Evolutionary conservation across 1,140 invertebrate species (phyloP).

Genomic region (Leptinotarsa undecemlineata): DNA sequence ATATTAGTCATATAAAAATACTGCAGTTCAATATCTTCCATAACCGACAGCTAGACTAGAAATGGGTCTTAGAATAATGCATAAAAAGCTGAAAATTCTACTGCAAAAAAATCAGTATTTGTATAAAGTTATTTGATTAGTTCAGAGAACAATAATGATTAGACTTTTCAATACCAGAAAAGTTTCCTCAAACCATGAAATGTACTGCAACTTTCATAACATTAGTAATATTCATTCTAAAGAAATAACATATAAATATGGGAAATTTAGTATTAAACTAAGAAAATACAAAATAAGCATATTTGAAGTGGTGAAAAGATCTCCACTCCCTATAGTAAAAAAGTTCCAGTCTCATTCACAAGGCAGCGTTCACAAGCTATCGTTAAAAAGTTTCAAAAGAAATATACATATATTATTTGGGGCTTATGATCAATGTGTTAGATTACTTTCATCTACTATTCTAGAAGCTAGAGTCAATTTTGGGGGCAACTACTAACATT

Average conservation of each 20-base stretch:
- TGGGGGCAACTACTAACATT: no score
- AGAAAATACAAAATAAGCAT: constrained; percentile 25
- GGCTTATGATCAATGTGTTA: no score
- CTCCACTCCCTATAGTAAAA: constrained; percentile 17
- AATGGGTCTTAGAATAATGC: neutral
- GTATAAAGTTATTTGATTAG: neutral
- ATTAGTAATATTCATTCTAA: constrained; percentile 22
- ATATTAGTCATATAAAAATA: neutral
- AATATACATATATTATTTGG: no score
- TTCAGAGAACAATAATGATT: constrained; percentile 20
- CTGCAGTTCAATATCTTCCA: neutral
- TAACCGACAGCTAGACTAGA: neutral
- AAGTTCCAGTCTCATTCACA: constrained; percentile 48
- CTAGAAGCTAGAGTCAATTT: no score
- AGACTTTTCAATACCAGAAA: constrained; percentile 8
- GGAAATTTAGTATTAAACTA: constrained; percentile 11
- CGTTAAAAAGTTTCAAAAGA: constrained; percentile 40
- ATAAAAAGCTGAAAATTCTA: neutral
- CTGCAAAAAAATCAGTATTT: neutral
- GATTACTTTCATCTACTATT: no score
- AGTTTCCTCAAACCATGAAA: constrained; percentile 2
- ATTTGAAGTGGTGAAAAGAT: constrained; percentile 13
- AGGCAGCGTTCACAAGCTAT: constrained; percentile 56
- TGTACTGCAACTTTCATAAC: constrained; percentile 10
- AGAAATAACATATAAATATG: constrained; percentile 21